Evolutionary conservation across 2,888 invertebrate genomes (phyloP), one percentile per base, ranked within the genome.

Genomic region (Crematogaster levior): DNA sequence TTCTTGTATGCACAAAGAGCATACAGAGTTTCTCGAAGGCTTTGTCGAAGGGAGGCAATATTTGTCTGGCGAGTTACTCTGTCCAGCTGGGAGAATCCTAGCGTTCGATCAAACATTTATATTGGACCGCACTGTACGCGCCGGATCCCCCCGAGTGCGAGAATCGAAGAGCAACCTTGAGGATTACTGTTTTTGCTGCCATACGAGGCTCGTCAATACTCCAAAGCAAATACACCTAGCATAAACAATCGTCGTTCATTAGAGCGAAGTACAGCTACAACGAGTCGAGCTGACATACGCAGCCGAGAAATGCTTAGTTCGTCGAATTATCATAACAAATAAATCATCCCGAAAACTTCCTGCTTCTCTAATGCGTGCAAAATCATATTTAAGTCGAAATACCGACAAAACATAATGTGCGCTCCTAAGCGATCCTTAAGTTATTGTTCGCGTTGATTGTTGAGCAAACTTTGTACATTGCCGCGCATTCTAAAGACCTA

Each of bases 21-120:
- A 15, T 24, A 40, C 30, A 40, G 1, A 30, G 43, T 75, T 75
- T 37, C n/a, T 27, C 37, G 51, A 75, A 51, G 21, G 51, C 40
- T 75, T 63, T 75, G 24, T 4, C 48, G 21, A 18, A 61, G 48
- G 30, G 37, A 66, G 53, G 53, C 40, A 65, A 75, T 75, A 53
- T 65, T 75, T 75, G 40, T 53, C 30, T 27, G 40, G 40, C 27
- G 21, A 65, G 65, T 75, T 75, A 75, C 63, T 75, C 51, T 21
- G 63, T 65, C 27, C 75, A 75, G 63, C 75, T 40, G 40, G 9
- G 61, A 65, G 81, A 83, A 74, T 58, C 60, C 70, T 77, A 73
- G 68, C 70, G 72, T 43, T 61, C 40, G 43, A 73, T n/a, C 77
- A 83, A 86, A 85, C 85, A 85, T 86, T 87, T 79, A 73, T 68